Percentiles rank a stretch among this genome's conserved stretches.
phyloP scores from a whole-genome alignment of 2,888 invertebrate genomes.

The Nineta flava region DNA sequence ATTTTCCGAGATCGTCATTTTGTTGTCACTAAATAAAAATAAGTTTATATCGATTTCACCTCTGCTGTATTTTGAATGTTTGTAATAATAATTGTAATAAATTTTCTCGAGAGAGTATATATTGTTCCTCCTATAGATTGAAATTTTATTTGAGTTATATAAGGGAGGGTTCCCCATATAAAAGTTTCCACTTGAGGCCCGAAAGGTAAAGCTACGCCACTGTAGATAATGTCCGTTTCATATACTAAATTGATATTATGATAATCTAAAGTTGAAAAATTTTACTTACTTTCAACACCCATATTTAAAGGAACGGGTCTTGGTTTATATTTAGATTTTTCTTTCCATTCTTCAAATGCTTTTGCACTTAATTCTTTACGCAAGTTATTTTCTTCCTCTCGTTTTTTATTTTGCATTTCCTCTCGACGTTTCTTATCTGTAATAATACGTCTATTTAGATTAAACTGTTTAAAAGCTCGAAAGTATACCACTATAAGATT shows the following conservation, averaged over 20 bases:
- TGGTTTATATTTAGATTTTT: constrained; percentile 42
- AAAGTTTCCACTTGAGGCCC: too few relatives aligned
- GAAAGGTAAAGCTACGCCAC: too few relatives aligned
- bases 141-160: too few relatives aligned
- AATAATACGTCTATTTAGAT: neutral
- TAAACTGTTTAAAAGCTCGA: neutral
- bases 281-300: constrained; percentile 38
- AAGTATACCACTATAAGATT: neutral
- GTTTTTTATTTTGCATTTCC: constrained; percentile 31
- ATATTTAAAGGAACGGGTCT: constrained; percentile 44
- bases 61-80: too few relatives aligned
- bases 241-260: neutral
- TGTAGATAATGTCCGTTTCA: too few relatives aligned
- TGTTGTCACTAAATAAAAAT: too few relatives aligned
- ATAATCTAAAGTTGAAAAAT: neutral
- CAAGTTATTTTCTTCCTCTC: constrained; percentile 34
- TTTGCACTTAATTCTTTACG: constrained; percentile 35
- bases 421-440: constrained; percentile 23
- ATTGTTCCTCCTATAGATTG: too few relatives aligned
- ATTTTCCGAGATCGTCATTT: too few relatives aligned
- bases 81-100: too few relatives aligned
- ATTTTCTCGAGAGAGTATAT: too few relatives aligned
- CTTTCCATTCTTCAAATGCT: constrained; percentile 46
- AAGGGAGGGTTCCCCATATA: too few relatives aligned
- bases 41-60: too few relatives aligned